phyloP scores from a whole-genome alignment of 1,140 invertebrate genomes.

The Bradynema listronoti region DNA sequence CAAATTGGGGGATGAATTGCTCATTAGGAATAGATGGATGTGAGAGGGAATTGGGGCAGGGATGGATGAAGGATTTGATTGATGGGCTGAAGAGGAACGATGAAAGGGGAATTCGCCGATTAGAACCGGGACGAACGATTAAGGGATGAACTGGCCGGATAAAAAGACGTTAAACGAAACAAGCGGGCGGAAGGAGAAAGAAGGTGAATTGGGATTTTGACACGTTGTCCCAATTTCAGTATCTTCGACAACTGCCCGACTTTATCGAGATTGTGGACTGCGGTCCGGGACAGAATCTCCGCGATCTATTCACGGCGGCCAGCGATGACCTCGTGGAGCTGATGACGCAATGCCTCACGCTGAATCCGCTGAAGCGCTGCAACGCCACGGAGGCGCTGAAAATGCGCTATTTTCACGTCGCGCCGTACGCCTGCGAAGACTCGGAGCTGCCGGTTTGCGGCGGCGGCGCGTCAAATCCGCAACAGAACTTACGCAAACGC shows the following conservation, averaged over 20 bases:
- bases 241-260: constrained; percentile 76
- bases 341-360: constrained; percentile 70
- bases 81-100: background rate
- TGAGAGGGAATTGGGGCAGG: background rate
- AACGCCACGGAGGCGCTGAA: constrained; percentile 59
- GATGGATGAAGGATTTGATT: background rate
- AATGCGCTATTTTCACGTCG: constrained; percentile 40
- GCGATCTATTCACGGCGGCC: constrained; percentile 87
- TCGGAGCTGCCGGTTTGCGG: constrained; percentile 42
- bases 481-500: constrained; percentile 11
- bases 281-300: constrained; percentile 65
- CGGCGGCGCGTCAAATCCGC: too few species aligned
- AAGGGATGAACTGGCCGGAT: too few species aligned
- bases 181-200: too few species aligned
- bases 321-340: constrained; percentile 82
- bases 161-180: too few species aligned
- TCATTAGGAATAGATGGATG: too few species aligned
- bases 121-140: background rate
- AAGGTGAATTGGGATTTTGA: background rate
- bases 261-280: constrained; percentile 85
- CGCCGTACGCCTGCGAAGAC: constrained; percentile 50
- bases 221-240: constrained; percentile 61
- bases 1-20: too few species aligned
- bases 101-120: background rate
- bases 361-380: constrained; percentile 78